Base-by-base conservation (phyloP, 2,797 vertebrate species). In the Neosalanx taihuensis region DNA sequence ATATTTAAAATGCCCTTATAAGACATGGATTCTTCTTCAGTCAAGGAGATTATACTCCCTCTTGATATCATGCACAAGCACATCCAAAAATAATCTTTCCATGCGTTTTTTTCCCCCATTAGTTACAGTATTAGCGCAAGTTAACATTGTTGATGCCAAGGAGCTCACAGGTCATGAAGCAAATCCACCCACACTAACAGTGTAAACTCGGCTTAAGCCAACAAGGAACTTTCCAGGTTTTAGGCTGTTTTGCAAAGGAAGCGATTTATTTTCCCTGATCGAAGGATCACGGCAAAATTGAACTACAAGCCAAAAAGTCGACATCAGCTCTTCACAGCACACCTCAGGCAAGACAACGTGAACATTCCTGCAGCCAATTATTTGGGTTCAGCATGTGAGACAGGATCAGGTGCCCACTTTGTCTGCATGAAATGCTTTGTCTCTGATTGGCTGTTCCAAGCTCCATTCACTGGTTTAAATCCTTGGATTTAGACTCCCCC, bases 341-440 rank as follows among this genome's bases (percentile, higher is more conserved):
- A 74, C 26, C 82, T 72, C 72, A 84, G 83, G 83, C 81, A 78
- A 60, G 77, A 70, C 77, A 79, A 89, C 18, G 71, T 37, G 72
- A 86, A 85, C 87, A 86, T 87, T 91, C 82, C 80, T 84, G 70
- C 79, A 73, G 74, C 79, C 83, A 86, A 84, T 89, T 86, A 91
- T 81, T 74, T 74, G 57, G 64, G 83, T 86, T 82, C 64, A 72
- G 76, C 76, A 78, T 83, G 84, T 81, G 82, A 89, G 81, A 86
- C 75, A 67, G 83, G 84, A 89, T 90, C 89, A 90, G 89, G 81
- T 88, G 81, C 73, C 81, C 78, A 86, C 81, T 88, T 86, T 85
- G 79, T 83, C 76, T 49, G 78, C 72, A 67, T 76, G 41, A 88
- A 85, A 86, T 84, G 9, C 72, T 76, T 79, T 72, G 33, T 15